Evolutionary conservation across 2,888 invertebrate species (phyloP).

Genomic region (Clitarchus hookeri): DNA sequence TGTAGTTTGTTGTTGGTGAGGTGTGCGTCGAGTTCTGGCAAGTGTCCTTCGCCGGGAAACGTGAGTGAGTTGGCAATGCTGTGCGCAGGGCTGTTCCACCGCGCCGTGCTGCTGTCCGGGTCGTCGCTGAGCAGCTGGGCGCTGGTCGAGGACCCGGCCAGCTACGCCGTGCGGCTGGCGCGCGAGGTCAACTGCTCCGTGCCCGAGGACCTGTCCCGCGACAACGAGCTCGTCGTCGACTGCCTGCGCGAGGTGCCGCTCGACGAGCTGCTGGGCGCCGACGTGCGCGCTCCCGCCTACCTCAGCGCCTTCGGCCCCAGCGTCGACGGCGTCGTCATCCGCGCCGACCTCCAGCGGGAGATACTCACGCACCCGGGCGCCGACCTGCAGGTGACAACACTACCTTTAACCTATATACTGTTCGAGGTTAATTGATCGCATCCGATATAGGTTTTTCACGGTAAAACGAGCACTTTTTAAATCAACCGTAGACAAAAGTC

Average conservation of each 20-base stretch:
- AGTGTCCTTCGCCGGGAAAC: too few species aligned
- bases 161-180: constrained; percentile 79
- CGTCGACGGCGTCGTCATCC: constrained; percentile 92
- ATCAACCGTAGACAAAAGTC: too few species aligned
- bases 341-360: constrained; percentile 82
- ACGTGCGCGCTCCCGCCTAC: constrained; percentile 78
- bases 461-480: too few species aligned
- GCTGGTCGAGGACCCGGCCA: constrained; percentile 82
- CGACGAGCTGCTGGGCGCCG: constrained; percentile 73
- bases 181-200: constrained; percentile 80
- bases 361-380: constrained; percentile 67
- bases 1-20: too few species aligned
- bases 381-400: constrained; percentile 32
- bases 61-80: too few species aligned
- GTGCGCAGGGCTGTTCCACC: constrained; percentile 77
- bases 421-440: too few species aligned
- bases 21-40: too few species aligned
- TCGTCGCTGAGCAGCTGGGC: constrained; percentile 91
- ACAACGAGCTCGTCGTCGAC: constrained; percentile 84
- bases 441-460: too few species aligned
- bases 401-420: too few species aligned
- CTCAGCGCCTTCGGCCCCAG: constrained; percentile 90
- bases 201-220: constrained; percentile 78
- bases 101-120: constrained; percentile 84
- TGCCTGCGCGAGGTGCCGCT: constrained; percentile 77